Base-by-base conservation (phyloP, 2,888 invertebrate genomes). In the Vandiemenella viatica region DNA sequence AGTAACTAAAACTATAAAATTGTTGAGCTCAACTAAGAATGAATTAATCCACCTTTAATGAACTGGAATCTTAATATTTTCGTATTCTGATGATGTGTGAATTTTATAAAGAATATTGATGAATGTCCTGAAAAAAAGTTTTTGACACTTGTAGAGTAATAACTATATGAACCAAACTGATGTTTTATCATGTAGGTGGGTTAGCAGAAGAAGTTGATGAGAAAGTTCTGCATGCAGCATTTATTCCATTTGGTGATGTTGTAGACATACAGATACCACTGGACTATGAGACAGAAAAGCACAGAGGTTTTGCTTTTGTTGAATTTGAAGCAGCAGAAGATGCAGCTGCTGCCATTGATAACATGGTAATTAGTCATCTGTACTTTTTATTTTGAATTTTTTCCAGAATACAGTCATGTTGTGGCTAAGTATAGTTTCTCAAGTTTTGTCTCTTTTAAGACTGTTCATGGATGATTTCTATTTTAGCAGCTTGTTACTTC, bases 301-400 rank as follows among this genome's bases (percentile, higher is more conserved):
- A 97, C 63, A 75, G 96, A 61, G 96, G 96, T n/a, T 98, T 96
- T 70, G 95, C 96, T 1, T 98, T 99, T 65, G 84, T 99, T 55
- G 98, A 98, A 69, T 98, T 92, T 70, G 98, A 98, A 69, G 76
- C 80, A 56, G 84, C 90, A 7, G 97, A 97, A 70, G 98, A 98
- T 77, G 96, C 97, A n/a, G 85, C 90, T 8, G 89, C 95, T 23
- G 96, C 97, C 43, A 96, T 98, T 59, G 97, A 98, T 67, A 98
- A 98, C 62, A 96, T 98, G 97, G 91, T 91, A 68, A 61, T 16
- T 51, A 37, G 15, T 40, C 19, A 15, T 37, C 7, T 1, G 15
- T 4, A 32, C 5, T 22, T 22, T 23, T 40, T 40, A 15, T 23
- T n/a, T n/a, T n/a, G n/a, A 7, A 26, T 8, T 7, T 13, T 26